These are phyloP conservation scores for Procambarus clarkii DNA, from an alignment of 1,140 invertebrate genomes.

Conservation along the genomic window DNA sequence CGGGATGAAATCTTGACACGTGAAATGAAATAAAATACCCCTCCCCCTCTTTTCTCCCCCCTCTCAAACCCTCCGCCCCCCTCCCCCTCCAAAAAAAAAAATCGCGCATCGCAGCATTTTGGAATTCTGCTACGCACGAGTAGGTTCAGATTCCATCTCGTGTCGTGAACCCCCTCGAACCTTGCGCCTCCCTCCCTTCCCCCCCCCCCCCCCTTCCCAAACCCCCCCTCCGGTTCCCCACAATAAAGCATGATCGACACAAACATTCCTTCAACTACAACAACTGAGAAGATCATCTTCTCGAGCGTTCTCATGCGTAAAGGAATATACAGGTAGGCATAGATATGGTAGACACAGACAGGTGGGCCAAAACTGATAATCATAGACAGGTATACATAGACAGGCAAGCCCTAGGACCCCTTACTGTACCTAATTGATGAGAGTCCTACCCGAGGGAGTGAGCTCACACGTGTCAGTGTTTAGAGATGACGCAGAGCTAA, in stretches of 20 bases:
- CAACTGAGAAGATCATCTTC: background rate
- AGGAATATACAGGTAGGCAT: too few species aligned
- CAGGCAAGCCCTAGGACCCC: too few species aligned
- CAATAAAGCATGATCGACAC: background rate
- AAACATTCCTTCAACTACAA: background rate
- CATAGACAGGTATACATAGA: too few species aligned
- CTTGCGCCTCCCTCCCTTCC: background rate
- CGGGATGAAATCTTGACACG: background rate
- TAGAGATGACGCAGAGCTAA: too few species aligned
- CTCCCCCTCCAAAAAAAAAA: background rate
- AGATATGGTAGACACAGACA: too few species aligned
- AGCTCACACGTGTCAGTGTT: too few species aligned
- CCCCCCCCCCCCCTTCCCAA: background rate
- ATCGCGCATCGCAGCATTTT: constrained; percentile 5
- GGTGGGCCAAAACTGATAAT: too few species aligned
- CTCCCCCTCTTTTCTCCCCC: too few species aligned
- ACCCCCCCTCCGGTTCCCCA: background rate
- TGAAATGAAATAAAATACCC: background rate
- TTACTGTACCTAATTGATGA: too few species aligned
- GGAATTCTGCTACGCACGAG: constrained; percentile 8
- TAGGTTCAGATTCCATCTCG: background rate
- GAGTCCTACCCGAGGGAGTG: too few species aligned
- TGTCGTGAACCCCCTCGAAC: background rate
- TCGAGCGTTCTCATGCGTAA: too few species aligned
- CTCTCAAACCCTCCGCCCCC: too few species aligned